phyloP scores from a whole-genome alignment of 2,113 vertebrate genomes.

The Phoenicopterus ruber region DNA sequence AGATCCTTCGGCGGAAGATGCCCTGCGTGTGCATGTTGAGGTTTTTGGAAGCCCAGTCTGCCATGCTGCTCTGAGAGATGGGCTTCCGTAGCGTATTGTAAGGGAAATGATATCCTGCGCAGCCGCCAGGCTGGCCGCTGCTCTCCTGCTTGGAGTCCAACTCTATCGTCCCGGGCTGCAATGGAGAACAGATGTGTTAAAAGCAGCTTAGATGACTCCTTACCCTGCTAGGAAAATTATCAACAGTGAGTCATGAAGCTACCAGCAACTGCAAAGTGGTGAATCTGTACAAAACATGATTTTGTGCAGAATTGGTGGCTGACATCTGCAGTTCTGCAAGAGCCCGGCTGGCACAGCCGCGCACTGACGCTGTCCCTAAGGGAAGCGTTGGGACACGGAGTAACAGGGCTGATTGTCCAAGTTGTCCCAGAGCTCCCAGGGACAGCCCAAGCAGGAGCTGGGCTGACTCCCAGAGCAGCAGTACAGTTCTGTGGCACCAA shows the following conservation, averaged over 20 bases:
- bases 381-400: not conserved
- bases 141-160: slow-evolving; percentile 74
- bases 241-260: not conserved
- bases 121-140: slow-evolving; percentile 58
- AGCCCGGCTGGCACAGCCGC: not conserved
- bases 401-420: not conserved
- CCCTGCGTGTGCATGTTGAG: slow-evolving; percentile 92
- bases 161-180: slow-evolving; percentile 74
- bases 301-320: not conserved
- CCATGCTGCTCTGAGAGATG: slow-evolving; percentile 83
- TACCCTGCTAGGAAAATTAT: not conserved
- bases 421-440: fast-evolving
- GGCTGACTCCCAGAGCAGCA: not conserved
- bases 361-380: not conserved
- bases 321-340: not conserved
- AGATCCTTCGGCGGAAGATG: slow-evolving; percentile 86
- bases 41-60: slow-evolving; percentile 91
- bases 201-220: not conserved
- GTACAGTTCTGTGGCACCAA: not conserved
- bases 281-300: not conserved
- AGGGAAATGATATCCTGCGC: slow-evolving; percentile 68
- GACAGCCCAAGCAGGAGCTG: not conserved
- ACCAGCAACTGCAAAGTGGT: not conserved
- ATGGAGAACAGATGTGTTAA: not conserved
- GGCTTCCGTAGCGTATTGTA: slow-evolving; percentile 82